phyloP scores from a whole-genome alignment of 2,797 vertebrate species.

The Megaceryle alcyon region DNA sequence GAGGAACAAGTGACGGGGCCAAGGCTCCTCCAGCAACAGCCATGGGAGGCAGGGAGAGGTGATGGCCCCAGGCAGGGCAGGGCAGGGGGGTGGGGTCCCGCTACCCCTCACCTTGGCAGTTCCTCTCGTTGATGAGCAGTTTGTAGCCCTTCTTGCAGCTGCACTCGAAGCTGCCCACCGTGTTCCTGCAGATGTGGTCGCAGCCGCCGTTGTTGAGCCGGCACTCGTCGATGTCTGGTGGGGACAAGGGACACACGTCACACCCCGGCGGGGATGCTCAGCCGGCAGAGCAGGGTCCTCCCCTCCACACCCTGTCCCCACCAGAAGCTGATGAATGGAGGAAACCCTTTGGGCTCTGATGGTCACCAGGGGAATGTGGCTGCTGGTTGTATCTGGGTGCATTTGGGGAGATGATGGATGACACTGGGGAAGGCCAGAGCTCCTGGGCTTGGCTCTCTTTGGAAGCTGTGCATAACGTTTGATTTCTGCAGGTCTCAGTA shows the following conservation, averaged over 20 bases:
- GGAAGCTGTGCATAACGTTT: neutral
- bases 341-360: neutral
- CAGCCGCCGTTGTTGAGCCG: slow-evolving; percentile 94
- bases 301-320: neutral
- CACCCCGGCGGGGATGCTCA: accelerated
- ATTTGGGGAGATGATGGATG: neutral
- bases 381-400: neutral
- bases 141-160: slow-evolving; percentile 99
- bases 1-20: neutral
- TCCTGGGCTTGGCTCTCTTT: neutral
- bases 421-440: neutral
- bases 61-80: neutral
- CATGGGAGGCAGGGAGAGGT: neutral
- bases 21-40: neutral
- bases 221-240: slow-evolving; percentile 94
- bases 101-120: slow-evolving; percentile 88
- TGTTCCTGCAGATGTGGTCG: slow-evolving; percentile 97
- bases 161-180: slow-evolving; percentile 97
- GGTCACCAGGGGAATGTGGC: neutral
- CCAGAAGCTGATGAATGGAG: accelerated
- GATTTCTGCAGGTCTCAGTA: neutral
- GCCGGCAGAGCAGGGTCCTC: neutral
- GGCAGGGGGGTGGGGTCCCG: neutral
- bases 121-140: slow-evolving; percentile 96
- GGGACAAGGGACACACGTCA: neutral